phyloP scores from a whole-genome alignment of 2,888 invertebrate genomes.

The Papilio protenor region DNA sequence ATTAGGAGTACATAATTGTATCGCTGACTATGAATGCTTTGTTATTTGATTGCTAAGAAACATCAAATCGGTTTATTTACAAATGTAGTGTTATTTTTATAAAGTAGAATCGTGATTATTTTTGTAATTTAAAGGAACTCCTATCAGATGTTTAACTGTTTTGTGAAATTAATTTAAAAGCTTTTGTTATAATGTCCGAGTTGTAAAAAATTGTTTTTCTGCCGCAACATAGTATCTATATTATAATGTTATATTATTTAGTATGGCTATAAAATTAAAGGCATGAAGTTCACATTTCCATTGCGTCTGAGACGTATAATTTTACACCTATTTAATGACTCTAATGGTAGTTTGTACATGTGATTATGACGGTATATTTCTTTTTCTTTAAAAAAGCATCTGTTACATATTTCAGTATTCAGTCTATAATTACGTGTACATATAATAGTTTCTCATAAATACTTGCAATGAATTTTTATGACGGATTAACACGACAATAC shows the following conservation, averaged over 20 bases:
- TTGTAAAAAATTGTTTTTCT: slow-evolving; percentile 7
- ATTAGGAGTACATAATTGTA: no score
- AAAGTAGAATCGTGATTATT: no score
- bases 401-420: slow-evolving; percentile 47
- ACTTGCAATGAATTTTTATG: slow-evolving; percentile 51
- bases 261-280: slow-evolving; percentile 23
- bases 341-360: slow-evolving; percentile 51
- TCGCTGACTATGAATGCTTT: no score
- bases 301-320: slow-evolving; percentile 49
- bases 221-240: neutral
- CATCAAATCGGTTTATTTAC: no score
- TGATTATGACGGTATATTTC: slow-evolving; percentile 49
- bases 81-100: no score
- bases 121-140: no score
- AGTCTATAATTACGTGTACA: slow-evolving; percentile 50
- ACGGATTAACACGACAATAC: slow-evolving; percentile 52
- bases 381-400: slow-evolving; percentile 47
- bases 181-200: neutral
- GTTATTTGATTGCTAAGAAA: no score
- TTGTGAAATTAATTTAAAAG: neutral
- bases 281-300: slow-evolving; percentile 37
- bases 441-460: slow-evolving; percentile 52
- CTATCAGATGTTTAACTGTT: neutral
- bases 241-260: slow-evolving; percentile 14
- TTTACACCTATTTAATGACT: slow-evolving; percentile 53